Percentiles rank a stretch among this genome's conserved stretches.
These are phyloP conservation scores for Tenodera sinensis DNA, from an alignment of 2,888 invertebrate species.

Conservation along the genomic window DNA sequence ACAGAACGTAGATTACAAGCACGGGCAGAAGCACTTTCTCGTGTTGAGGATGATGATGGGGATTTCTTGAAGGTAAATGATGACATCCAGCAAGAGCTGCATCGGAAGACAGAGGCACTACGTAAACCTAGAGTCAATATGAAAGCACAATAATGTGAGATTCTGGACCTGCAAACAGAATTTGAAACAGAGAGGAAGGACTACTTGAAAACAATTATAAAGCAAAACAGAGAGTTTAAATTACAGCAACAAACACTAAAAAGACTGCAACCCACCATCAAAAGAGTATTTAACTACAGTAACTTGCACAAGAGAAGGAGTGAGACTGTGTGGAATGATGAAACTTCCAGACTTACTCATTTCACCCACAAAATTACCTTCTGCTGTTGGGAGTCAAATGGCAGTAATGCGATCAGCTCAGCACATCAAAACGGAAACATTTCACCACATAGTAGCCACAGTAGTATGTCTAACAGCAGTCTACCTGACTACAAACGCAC, in stretches of 20 bases:
- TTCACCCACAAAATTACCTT: slow-evolving; percentile 64
- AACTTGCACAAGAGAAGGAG: slow-evolving; percentile 66
- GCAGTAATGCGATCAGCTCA: no score
- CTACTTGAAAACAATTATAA: slow-evolving; percentile 75
- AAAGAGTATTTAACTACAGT: slow-evolving; percentile 71
- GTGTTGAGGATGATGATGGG: slow-evolving; percentile 62
- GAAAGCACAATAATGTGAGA: slow-evolving; percentile 65
- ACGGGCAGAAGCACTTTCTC: slow-evolving; percentile 55
- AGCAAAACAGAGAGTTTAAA: slow-evolving; percentile 66
- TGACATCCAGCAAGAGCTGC: slow-evolving; percentile 73
- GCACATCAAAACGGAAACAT: not conserved
- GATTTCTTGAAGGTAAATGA: slow-evolving; percentile 71
- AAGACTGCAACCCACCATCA: slow-evolving; percentile 63
- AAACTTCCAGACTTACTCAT: slow-evolving; percentile 65
- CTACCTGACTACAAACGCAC: not conserved
- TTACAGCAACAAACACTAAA: slow-evolving; percentile 62
- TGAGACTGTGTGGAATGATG: slow-evolving; percentile 71
- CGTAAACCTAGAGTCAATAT: slow-evolving; percentile 60
- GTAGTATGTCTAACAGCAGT: no score
- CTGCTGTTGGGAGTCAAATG: slow-evolving; percentile 44
- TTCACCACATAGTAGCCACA: not conserved
- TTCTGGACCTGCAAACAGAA: slow-evolving; percentile 73
- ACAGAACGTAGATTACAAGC: slow-evolving; percentile 50
- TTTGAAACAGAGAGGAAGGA: slow-evolving; percentile 80
- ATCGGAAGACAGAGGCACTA: slow-evolving; percentile 63